Evolutionary conservation across 2,888 invertebrate species (phyloP).

Genomic region (Melolontha melolontha): DNA sequence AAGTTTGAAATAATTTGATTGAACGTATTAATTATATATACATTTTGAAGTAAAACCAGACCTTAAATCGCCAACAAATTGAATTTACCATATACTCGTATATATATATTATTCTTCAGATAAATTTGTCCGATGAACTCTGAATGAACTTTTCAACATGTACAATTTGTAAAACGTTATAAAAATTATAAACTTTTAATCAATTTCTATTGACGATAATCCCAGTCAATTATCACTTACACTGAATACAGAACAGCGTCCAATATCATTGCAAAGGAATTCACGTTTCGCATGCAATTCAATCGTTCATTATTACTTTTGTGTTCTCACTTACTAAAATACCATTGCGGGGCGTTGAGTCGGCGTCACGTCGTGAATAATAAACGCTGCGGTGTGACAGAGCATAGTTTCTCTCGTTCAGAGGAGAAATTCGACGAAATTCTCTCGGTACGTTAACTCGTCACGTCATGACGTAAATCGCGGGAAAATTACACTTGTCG

Average conservation of each 20-base stretch:
- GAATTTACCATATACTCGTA: too few relatives aligned
- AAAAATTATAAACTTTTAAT: too few relatives aligned
- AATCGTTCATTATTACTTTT: slow-evolving; percentile 10
- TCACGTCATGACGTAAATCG: slow-evolving; percentile 26
- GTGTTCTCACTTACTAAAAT: slow-evolving; percentile 9
- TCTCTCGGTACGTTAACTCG: slow-evolving; percentile 2
- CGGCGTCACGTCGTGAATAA: slow-evolving; percentile 4
- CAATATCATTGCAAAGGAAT: background rate
- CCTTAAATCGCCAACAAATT: too few relatives aligned
- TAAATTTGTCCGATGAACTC: too few relatives aligned
- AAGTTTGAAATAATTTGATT: too few relatives aligned
- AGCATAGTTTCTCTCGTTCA: background rate
- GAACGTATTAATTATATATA: too few relatives aligned
- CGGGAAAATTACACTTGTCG: slow-evolving; percentile 33
- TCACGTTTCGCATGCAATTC: background rate
- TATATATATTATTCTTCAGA: too few relatives aligned
- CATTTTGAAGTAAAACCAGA: too few relatives aligned
- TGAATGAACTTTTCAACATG: too few relatives aligned
- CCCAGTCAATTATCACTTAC: too few relatives aligned
- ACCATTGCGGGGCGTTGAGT: background rate
- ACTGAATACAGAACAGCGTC: slow-evolving; percentile 5
- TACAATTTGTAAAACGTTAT: too few relatives aligned
- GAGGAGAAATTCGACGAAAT: slow-evolving; percentile 20
- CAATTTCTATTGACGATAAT: too few relatives aligned
- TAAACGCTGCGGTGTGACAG: background rate